These are phyloP conservation scores for Corbicula japonica DNA, from an alignment of 2,888 invertebrate species.

Conservation along the genomic window DNA sequence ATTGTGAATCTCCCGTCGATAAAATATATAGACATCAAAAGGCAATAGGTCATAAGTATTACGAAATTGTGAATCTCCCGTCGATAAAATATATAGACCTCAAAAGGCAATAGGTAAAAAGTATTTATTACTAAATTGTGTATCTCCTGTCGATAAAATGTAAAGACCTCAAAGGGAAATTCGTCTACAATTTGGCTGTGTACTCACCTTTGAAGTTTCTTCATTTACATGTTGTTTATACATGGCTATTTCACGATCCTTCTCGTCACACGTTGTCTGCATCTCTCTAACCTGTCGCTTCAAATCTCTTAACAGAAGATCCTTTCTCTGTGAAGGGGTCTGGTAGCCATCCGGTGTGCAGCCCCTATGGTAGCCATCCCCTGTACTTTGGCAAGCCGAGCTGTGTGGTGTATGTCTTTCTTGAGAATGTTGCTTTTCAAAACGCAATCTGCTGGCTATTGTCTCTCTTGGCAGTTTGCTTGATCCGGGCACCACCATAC, in stretches of 20 bases:
- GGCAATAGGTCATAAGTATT: too few species aligned
- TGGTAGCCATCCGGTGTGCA: conserved; percentile 72
- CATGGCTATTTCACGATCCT: conserved; percentile 68
- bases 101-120: too few species aligned
- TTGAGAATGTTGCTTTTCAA: conserved; percentile 71
- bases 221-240: conserved; percentile 68
- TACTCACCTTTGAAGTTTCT: conserved; percentile 65
- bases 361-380: conserved; percentile 39
- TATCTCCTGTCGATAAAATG: too few species aligned
- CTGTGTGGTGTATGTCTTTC: conserved; percentile 50
- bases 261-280: conserved; percentile 67
- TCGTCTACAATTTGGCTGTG: too few species aligned
- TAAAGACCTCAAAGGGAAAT: too few species aligned
- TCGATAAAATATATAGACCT: too few species aligned
- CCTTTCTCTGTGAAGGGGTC: conserved; percentile 80
- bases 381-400: neutral
- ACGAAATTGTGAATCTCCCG: too few species aligned
- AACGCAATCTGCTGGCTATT: conserved; percentile 73
- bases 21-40: too few species aligned
- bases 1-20: too few species aligned
- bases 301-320: conserved; percentile 71
- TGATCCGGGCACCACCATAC: conserved; percentile 65
- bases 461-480: conserved; percentile 70
- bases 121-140: too few species aligned
- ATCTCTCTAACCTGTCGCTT: conserved; percentile 72